Conservation (phyloP, 2,888 invertebrate genomes). For the Plutella xylostella region DNA sequence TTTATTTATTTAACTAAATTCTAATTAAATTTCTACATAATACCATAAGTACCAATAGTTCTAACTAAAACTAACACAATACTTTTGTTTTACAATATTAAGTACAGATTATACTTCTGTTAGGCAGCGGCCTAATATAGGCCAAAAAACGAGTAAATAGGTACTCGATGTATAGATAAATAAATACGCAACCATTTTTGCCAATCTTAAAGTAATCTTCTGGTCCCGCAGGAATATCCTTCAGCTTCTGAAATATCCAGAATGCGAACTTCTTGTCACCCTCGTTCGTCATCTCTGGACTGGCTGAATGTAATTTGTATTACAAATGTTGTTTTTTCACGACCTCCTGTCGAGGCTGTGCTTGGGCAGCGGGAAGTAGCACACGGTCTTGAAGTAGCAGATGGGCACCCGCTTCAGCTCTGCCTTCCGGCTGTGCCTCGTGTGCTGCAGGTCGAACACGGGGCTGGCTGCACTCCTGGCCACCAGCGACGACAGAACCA, state of each 20-base stretch:
- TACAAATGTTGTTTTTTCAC: no score
- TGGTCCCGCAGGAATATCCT: no score
- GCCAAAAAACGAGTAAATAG: no score
- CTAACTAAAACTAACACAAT: neutral
- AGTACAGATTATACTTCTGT: constrained; percentile 47
- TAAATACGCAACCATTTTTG: no score
- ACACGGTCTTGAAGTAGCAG: constrained; percentile 42
- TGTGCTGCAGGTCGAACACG: constrained; percentile 6
- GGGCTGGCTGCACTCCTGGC: constrained; percentile 30
- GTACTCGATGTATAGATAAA: no score
- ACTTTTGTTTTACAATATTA: constrained; percentile 24
- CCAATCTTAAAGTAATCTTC: no score
- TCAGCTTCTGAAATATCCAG: no score
- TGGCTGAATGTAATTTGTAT: no score
- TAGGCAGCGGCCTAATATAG: constrained; percentile 53
- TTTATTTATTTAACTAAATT: neutral
- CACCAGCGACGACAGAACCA: constrained; percentile 29
- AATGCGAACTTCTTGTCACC: no score
- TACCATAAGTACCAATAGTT: constrained; percentile 5
- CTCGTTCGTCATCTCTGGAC: no score
- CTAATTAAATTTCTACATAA: constrained; percentile 3
- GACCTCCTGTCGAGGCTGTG: neutral
- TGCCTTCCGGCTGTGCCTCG: neutral
- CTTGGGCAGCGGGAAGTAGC: constrained; percentile 27
- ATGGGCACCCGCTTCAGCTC: constrained; percentile 33